Conservation (phyloP, 2,113 vertebrate species). For the Nothocercus nigrocapillus region DNA sequence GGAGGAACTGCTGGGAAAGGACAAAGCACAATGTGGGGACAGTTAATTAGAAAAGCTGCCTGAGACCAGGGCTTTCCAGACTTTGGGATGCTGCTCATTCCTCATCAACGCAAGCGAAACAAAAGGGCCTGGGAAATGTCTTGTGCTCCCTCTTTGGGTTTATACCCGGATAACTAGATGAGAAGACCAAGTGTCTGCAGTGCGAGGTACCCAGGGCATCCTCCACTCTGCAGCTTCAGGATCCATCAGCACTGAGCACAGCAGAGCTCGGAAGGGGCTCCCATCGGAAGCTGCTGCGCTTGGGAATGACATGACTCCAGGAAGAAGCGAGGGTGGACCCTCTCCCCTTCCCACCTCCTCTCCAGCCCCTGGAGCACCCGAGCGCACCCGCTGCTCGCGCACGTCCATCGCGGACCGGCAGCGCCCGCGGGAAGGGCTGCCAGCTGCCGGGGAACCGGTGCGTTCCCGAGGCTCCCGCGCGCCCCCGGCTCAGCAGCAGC, state of each 20-base stretch:
- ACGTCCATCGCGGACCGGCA: too few relatives aligned
- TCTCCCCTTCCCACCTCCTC: not conserved
- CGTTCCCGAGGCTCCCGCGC: not conserved
- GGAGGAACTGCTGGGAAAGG: not conserved
- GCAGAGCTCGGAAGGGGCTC: not conserved
- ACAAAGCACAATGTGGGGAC: not conserved
- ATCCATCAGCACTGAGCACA: accelerated
- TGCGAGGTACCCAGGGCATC: accelerated
- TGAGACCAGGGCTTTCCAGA: not conserved
- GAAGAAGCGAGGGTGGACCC: not conserved
- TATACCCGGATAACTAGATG: not conserved
- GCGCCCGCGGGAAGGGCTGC: not conserved
- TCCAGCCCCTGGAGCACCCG: not conserved
- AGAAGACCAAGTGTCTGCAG: not conserved
- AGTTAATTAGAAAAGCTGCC: not conserved
- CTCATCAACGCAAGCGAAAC: not conserved
- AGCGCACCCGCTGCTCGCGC: not conserved
- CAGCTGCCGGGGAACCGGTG: not conserved
- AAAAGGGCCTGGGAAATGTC: not conserved
- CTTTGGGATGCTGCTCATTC: not conserved
- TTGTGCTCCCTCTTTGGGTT: not conserved
- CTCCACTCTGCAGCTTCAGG: not conserved
- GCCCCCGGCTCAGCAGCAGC: not conserved
- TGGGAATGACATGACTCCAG: accelerated
- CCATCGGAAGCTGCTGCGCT: not conserved